Base-by-base conservation (phyloP, 1,140 invertebrate genomes). In the Armadillidium nasatum region DNA sequence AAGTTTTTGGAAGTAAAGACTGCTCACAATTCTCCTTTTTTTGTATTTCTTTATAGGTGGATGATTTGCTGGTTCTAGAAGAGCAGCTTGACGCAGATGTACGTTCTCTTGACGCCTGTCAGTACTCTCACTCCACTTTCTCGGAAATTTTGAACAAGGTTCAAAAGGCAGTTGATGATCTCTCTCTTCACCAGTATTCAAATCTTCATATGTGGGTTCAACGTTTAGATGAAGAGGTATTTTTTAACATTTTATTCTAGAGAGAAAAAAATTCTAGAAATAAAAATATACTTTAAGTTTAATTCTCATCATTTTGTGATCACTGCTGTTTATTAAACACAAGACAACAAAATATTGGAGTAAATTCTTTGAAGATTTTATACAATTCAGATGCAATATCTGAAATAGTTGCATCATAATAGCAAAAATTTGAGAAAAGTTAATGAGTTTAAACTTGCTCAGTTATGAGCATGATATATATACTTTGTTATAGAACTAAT, bases 1-100 rank as follows among this genome's bases (percentile, higher is more conserved):
- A 33, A 7, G 7, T 19, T 60, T 4, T 13, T 33, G 6, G 6
- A 33, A 60, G 19, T 15, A 15, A 2, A 4, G 19, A 60, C 50
- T 60, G 11, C 2, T 4, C 33, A 33, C n/a, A 50, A 75, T 44
- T 50, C 73, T n/a, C n/a, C n/a, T 33, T 33, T 33, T 33, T 33
- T 66, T 44, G 77, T 72, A 71, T 71, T 50, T 79, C 69, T 86
- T 84, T 21, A n/a, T 44, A 80, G 79, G 88, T 98, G 13, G 96
- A 99, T 87, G 96, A 98, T 84, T 87, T 98, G 50, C 85, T 98
- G 11, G 91, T 94, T 3, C 92, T 99, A 4, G 95, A 97, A 33
- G 95, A 98, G 84, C 94, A 98, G 85, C 89, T 99, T 70, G 96
- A 98, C 81, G 90, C 96, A n/a, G 96, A 99, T 85, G 93, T 98